These are phyloP conservation scores for Prorops nasuta DNA, from an alignment of 1,140 invertebrate species.

Conservation along the genomic window DNA sequence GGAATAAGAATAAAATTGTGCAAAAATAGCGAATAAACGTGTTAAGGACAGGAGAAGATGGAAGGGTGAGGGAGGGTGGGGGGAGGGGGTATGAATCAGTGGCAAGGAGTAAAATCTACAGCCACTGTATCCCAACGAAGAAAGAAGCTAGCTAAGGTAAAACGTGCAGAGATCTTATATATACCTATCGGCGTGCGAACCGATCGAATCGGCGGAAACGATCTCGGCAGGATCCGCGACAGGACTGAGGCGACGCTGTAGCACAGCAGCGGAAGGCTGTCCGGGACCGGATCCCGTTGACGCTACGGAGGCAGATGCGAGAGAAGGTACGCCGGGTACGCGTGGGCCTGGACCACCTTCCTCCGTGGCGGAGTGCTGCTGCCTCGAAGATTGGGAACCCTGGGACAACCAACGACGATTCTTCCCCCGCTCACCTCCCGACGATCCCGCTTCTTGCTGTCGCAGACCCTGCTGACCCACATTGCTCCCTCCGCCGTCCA, in stretches of 20 bases:
- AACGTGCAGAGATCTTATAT: too few species aligned
- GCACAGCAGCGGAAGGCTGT: constrained; percentile 35
- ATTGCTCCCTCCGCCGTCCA: constrained; percentile 36
- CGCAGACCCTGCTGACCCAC: constrained; percentile 30
- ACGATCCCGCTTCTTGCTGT: background rate
- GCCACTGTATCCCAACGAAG: too few species aligned
- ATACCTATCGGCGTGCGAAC: constrained; percentile 38
- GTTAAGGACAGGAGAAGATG: too few species aligned
- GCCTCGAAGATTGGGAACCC: constrained; percentile 32
- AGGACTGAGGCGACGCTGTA: constrained; percentile 47
- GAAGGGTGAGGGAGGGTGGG: too few species aligned
- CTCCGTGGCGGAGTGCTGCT: constrained; percentile 37
- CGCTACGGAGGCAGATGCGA: constrained; percentile 37
- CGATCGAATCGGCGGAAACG: constrained; percentile 30
- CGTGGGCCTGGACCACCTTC: constrained; percentile 36
- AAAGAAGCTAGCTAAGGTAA: too few species aligned
- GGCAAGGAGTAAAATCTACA: too few species aligned
- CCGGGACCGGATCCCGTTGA: constrained; percentile 34
- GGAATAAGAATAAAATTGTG: too few species aligned
- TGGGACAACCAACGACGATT: constrained; percentile 46
- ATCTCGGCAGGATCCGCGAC: constrained; percentile 43
- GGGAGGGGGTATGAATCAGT: too few species aligned
- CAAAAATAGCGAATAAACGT: too few species aligned
- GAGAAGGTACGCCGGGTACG: constrained; percentile 30
- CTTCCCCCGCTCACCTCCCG: constrained; percentile 24